Base-by-base conservation (phyloP, 1,140 invertebrate genomes). In the Leptinotarsa defecta region DNA sequence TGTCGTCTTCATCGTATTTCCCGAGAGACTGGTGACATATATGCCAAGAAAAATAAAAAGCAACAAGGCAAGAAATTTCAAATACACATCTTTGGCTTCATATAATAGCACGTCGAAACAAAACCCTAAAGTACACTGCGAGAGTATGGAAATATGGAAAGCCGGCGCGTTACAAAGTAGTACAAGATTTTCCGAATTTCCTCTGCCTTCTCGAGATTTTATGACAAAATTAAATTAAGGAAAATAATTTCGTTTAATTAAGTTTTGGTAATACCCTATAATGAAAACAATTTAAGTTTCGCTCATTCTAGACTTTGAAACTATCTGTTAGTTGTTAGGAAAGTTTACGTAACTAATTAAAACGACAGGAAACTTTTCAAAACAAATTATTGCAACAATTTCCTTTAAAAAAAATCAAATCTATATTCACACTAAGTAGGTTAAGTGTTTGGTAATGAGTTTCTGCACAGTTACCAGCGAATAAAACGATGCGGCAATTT, bases 211-310 rank as follows among this genome's bases (percentile, higher is more conserved):
- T 43, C 24, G 67, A 19, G n/a, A 68, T 43, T 68, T 68, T 68
- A 68, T 68, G 67, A 68, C 19, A n/a, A 19, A 68, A 68, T 68
- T 68, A 48, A 68, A 68, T 68, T 68, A 49, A 48, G 67, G 67
- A 61, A 71, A 71, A 71, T 71, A 57, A 62, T 71, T 71, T 71
- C 22, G 24, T 62, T 71, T 62, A 62, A 71, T 71, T 71, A 71
- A 62, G 70, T 61, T 61, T 57, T 61, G 49, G 52, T 71, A 71
- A 70, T 49, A 49, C 17, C 70, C 70, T 22, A 48, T 70, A 71
- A 71, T 71, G 49, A 71, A 57, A 62, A 71, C 70, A 68, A 68
- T 68, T 68, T 68, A 68, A 68, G 67, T 68, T 68, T 68, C 43
- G 67, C 67, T 68, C 67, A 68, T 43, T 68, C 24, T 43, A 6